phyloP scores from a whole-genome alignment of 2,113 vertebrate genomes.

The Etheostoma spectabile region DNA sequence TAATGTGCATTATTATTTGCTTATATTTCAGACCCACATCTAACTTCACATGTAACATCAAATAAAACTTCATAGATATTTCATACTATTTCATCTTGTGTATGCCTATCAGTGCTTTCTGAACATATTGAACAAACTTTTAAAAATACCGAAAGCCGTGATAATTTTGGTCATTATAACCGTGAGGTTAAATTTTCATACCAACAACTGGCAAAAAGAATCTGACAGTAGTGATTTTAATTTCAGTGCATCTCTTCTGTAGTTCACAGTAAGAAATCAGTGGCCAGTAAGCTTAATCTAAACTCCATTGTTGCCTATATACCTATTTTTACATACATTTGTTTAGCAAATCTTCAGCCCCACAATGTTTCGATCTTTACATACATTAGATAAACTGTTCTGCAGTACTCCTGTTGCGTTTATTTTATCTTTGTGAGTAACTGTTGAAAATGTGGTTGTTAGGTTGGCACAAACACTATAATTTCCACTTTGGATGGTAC shows the following conservation, averaged over 20 bases:
- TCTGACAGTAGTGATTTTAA: background rate
- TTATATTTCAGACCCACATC: no score
- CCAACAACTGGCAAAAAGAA: background rate
- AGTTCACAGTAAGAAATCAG: constrained; percentile 7
- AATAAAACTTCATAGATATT: no score
- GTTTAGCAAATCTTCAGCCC: constrained; percentile 34
- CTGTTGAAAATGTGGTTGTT: constrained; percentile 14
- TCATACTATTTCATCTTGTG: no score
- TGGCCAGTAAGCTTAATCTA: constrained; percentile 14
- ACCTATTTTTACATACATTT: constrained; percentile 42
- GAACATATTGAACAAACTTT: no score
- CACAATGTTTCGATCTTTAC: constrained; percentile 29
- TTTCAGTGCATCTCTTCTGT: background rate
- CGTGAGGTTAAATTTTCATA: no score
- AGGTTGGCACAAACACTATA: constrained; percentile 19
- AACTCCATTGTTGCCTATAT: constrained; percentile 12
- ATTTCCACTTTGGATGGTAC: constrained; percentile 33
- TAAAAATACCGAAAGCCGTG: no score
- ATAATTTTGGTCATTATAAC: no score
- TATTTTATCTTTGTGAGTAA: constrained; percentile 6
- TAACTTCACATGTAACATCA: no score
- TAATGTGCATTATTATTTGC: no score
- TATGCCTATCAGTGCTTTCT: no score
- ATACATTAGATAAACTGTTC: constrained; percentile 43
- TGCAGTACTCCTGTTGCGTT: constrained; percentile 12